These are phyloP conservation scores for Drosophila biarmipes DNA, from an alignment of 1,140 invertebrate species.

Conservation along the genomic window DNA sequence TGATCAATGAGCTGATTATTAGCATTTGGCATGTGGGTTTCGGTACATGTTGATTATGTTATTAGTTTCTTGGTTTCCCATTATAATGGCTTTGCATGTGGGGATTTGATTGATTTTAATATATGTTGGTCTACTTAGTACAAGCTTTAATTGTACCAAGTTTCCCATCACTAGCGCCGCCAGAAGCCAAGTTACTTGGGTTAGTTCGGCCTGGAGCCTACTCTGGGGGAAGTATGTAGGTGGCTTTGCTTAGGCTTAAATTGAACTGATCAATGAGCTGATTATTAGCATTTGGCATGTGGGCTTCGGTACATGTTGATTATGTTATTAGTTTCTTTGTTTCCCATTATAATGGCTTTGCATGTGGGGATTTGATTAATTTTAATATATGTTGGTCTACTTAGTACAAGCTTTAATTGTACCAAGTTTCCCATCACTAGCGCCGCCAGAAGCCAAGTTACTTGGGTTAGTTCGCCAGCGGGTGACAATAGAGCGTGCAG, in stretches of 20 bases:
- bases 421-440: background rate
- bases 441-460: background rate
- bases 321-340: too few relatives aligned
- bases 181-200: background rate
- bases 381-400: background rate
- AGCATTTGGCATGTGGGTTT: background rate
- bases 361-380: background rate
- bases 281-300: slow-evolving; percentile 2
- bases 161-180: background rate
- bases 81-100: background rate
- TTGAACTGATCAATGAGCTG: background rate
- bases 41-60: background rate
- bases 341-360: background rate
- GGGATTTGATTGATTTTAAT: background rate
- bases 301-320: background rate
- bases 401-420: background rate
- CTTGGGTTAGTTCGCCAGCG: background rate
- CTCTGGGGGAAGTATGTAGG: background rate
- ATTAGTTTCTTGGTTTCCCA: background rate
- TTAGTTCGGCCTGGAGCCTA: background rate
- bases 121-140: background rate
- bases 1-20: background rate
- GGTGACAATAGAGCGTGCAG: background rate
- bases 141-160: background rate
- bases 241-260: background rate